Conservation (phyloP, 2,888 invertebrate genomes). For the Eupithecia abbreviata region DNA sequence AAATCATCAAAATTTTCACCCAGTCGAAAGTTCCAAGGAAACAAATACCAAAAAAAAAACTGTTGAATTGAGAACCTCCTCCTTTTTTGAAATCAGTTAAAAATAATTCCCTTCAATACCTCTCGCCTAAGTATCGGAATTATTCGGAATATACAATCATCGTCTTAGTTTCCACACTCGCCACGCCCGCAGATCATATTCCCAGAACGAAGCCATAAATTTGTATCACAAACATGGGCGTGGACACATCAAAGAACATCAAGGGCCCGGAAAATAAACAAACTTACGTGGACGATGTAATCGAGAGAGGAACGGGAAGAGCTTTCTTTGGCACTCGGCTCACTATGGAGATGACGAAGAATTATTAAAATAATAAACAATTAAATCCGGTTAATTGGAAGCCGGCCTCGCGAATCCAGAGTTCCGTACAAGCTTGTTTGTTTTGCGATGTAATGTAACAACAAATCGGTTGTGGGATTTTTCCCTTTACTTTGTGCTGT, state of each 20-base stretch:
- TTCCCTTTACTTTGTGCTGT: no score
- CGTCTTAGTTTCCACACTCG: constrained; percentile 2
- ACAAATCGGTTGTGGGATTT: neutral
- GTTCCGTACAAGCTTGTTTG: neutral
- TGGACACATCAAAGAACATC: constrained; percentile 56
- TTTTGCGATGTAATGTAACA: neutral
- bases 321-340: constrained; percentile 2
- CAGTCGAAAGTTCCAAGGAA: no score
- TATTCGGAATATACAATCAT: neutral
- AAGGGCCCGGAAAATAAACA: constrained; percentile 42
- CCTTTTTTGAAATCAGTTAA: no score
- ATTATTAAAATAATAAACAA: neutral
- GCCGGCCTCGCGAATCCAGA: neutral
- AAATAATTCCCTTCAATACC: no score
- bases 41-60: no score
- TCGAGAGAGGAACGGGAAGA: neutral
- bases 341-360: neutral
- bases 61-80: no score
- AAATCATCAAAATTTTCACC: no score
- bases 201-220: constrained; percentile 53
- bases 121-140: no score
- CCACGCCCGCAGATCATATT: constrained; percentile 40
- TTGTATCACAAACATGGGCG: constrained; percentile 54
- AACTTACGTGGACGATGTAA: constrained; percentile 21
- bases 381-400: neutral